A percentile compares a stretch with the other conserved stretches of the same genome.
Evolutionary conservation across 2,888 invertebrate genomes (phyloP).

Genomic region (Dryobotodes eremita): DNA sequence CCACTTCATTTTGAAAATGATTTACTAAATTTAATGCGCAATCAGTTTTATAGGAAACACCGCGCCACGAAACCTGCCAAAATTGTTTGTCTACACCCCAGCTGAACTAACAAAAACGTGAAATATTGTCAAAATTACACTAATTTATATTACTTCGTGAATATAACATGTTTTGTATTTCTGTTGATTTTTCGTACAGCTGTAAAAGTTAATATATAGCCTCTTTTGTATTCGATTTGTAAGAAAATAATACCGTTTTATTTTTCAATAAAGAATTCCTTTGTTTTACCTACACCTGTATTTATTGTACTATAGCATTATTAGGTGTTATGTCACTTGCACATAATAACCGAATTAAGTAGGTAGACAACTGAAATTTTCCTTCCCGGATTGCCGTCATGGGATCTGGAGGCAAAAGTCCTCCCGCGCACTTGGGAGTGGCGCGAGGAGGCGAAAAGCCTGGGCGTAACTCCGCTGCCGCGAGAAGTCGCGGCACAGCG

Average conservation of each 20-base stretch:
- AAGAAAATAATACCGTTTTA: background rate
- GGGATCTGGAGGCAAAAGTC: too few relatives aligned
- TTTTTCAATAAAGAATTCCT: background rate
- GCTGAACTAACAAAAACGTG: constrained; percentile 39
- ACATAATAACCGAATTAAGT: background rate
- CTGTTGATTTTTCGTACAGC: constrained; percentile 11
- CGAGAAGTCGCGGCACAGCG: too few relatives aligned
- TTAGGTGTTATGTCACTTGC: background rate
- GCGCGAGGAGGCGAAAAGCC: too few relatives aligned
- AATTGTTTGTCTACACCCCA: constrained; percentile 24
- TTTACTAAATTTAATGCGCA: constrained; percentile 7
- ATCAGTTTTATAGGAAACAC: constrained; percentile 46
- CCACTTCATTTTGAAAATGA: constrained; percentile 53
- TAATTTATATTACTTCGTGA: constrained; percentile 12
- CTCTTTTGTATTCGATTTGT: constrained; percentile 23
- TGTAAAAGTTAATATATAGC: constrained; percentile 3
- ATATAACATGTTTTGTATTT: background rate
- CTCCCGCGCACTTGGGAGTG: too few relatives aligned
- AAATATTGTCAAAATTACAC: constrained; percentile 31
- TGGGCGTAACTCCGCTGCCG: too few relatives aligned
- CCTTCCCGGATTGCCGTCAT: too few relatives aligned
- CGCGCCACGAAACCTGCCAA: background rate
- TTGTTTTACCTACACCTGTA: background rate
- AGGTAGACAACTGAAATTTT: too few relatives aligned
- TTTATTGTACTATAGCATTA: background rate